These are phyloP conservation scores for Hyles vespertilio DNA, from an alignment of 1,140 invertebrate species.

Conservation along the genomic window DNA sequence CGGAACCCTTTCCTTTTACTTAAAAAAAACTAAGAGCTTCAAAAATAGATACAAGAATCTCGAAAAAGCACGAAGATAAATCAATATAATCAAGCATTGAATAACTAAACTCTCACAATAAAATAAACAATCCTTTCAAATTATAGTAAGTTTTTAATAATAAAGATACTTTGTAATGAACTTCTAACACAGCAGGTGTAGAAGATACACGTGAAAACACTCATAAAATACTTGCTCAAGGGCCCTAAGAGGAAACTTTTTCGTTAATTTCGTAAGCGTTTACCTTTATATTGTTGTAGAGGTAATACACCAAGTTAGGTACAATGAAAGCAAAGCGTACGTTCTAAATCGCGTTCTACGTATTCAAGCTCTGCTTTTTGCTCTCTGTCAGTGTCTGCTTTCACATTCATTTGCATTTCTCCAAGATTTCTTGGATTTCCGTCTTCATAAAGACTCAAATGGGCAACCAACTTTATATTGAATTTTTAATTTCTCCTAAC, in stretches of 20 bases:
- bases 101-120: too few species aligned
- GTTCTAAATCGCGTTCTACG: constrained; percentile 7
- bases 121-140: too few species aligned
- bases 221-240: background rate
- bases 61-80: too few species aligned
- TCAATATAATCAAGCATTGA: too few species aligned
- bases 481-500: too few species aligned
- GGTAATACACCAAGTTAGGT: background rate
- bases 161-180: background rate
- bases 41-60: too few species aligned
- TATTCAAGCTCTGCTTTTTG: constrained; percentile 13
- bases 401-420: constrained; percentile 14
- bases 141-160: background rate
- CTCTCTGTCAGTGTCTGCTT: constrained; percentile 8
- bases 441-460: background rate
- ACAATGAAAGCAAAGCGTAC: background rate
- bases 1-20: too few species aligned
- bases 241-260: background rate
- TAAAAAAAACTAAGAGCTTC: too few species aligned
- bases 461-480: too few species aligned
- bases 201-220: background rate
- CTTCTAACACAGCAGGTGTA: background rate
- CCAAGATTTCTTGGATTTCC: constrained; percentile 8
- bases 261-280: constrained; percentile 2
- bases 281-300: constrained; percentile 1